A percentile compares a stretch with the other conserved stretches of the same genome.
These are phyloP conservation scores for Turnix velox DNA, from an alignment of 2,113 vertebrate genomes.

Conservation along the genomic window DNA sequence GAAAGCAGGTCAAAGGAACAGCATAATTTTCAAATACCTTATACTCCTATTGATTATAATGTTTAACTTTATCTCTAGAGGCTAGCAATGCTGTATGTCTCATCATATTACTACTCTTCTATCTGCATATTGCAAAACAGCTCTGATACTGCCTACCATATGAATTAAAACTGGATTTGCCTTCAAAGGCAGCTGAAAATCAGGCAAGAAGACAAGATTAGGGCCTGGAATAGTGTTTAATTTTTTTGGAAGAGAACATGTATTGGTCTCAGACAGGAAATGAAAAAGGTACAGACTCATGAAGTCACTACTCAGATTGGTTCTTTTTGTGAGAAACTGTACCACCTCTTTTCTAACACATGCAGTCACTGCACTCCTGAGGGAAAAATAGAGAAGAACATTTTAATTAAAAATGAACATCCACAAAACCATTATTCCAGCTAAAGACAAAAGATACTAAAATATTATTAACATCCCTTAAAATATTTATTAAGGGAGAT, in stretches of 20 bases:
- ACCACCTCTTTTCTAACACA: neutral
- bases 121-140: neutral
- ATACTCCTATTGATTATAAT: neutral
- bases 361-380: neutral
- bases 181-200: neutral
- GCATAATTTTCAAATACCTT: neutral
- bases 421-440: constrained; percentile 46
- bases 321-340: neutral
- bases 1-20: neutral
- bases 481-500: constrained; percentile 54
- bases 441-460: constrained; percentile 34
- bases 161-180: neutral
- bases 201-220: neutral
- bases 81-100: neutral
- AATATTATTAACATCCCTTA: constrained; percentile 55
- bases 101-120: neutral
- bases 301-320: neutral
- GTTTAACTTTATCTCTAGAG: neutral
- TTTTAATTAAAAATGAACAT: constrained; percentile 64
- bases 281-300: neutral
- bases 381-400: constrained; percentile 45
- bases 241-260: neutral
- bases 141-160: neutral
- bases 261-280: neutral
- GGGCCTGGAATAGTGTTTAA: neutral